These are phyloP conservation scores for Rhagophthalmus giganteus DNA, from an alignment of 2,888 invertebrate species.

Conservation along the genomic window DNA sequence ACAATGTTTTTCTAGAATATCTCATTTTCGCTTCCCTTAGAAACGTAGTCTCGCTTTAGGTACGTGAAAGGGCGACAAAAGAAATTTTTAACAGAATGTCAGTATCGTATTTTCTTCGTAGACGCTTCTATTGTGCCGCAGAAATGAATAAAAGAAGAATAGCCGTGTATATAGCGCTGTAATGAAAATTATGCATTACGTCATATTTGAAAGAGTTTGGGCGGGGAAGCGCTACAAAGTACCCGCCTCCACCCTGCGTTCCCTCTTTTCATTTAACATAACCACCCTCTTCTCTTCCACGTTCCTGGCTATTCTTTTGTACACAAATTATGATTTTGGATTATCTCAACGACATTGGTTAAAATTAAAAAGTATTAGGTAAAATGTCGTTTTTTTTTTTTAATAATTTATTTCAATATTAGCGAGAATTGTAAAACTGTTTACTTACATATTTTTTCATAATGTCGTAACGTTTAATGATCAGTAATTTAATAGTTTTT, in stretches of 20 bases:
- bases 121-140: constrained; percentile 41
- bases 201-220: constrained; percentile 47
- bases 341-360: constrained; percentile 16
- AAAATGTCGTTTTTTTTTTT: too few relatives aligned
- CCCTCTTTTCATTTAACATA: constrained; percentile 40
- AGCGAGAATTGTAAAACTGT: too few relatives aligned
- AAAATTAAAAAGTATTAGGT: too few relatives aligned
- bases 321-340: constrained; percentile 21
- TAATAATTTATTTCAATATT: too few relatives aligned
- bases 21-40: too few relatives aligned
- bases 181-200: constrained; percentile 53
- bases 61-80: neutral
- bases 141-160: constrained; percentile 41
- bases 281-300: constrained; percentile 36
- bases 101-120: constrained; percentile 42
- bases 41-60: too few relatives aligned
- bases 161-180: constrained; percentile 43
- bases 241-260: constrained; percentile 37
- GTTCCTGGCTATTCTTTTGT: constrained; percentile 33
- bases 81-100: constrained; percentile 27
- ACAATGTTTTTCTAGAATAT: too few relatives aligned
- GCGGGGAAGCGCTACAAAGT: constrained; percentile 41
- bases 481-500: constrained; percentile 5
- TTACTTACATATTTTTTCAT: too few relatives aligned
- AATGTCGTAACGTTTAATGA: too few relatives aligned